Conservation (phyloP, 1,140 invertebrate genomes). For the Teleopsis dalmanni region DNA sequence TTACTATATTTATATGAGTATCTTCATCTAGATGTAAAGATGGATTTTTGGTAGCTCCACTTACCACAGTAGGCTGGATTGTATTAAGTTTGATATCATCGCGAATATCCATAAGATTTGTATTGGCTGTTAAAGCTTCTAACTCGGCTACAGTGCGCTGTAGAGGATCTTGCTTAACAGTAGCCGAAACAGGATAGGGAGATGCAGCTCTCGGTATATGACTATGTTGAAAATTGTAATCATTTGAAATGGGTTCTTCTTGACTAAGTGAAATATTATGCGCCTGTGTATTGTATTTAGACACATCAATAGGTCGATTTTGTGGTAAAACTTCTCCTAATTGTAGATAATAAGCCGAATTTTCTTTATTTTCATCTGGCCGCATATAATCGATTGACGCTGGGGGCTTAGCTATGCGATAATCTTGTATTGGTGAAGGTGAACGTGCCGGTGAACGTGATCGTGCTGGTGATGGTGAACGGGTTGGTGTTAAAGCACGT, state of each 20-base stretch:
- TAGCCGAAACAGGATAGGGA: background rate
- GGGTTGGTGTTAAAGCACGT: constrained; percentile 4
- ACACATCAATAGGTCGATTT: constrained; percentile 37
- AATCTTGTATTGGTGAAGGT: constrained; percentile 24
- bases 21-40: constrained; percentile 25
- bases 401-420: constrained; percentile 30
- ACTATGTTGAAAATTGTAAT: no score
- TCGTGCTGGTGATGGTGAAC: background rate
- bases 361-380: constrained; percentile 30
- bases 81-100: constrained; percentile 35
- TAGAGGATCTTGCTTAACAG: constrained; percentile 18
- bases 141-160: constrained; percentile 28
- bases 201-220: background rate
- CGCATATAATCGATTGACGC: constrained; percentile 36
- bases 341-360: constrained; percentile 7
- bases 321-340: constrained; percentile 25
- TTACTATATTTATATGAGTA: constrained; percentile 30
- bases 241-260: background rate
- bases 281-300: constrained; percentile 15
- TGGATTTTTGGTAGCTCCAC: constrained; percentile 17
- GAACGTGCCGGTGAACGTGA: constrained; percentile 17
- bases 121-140: constrained; percentile 26
- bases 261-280: no score
- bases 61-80: constrained; percentile 24
- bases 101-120: constrained; percentile 28